Base-by-base conservation (phyloP, 2,888 invertebrate genomes). In the Polydrusus pterygomalis region DNA sequence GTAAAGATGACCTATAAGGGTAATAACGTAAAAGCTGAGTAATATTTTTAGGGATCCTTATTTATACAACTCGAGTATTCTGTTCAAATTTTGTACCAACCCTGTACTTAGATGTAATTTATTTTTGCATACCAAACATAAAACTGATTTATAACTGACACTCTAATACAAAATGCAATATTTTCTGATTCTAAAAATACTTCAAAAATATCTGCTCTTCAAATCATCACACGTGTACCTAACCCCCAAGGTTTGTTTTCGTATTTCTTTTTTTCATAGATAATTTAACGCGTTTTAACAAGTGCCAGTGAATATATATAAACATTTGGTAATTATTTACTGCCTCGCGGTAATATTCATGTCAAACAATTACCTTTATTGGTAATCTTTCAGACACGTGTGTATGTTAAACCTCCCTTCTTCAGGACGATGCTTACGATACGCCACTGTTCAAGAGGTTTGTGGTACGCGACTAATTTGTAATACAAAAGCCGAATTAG, bases 151-250 rank as follows among this genome's bases (percentile, higher is more conserved):
- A 25, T 25, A 25, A 25, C n/a, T n/a, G n/a, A n/a, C 7, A 30
- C 8, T 3, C 43, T 43, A 1, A 3, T 17, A 20, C 25, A 25
- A 25, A 51, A 54, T 13, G 13, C 30, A 54, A 25, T 18, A 34
- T n/a, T 34, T 58, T 34, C 56, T 34, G 30, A 34, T 15, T 58
- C 56, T 58, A 58, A 58, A 58, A 58, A 58, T 58, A 58, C 9
- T n/a, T 15, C n/a, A 58, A 15, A 34, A 34, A 56, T 56, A 8
- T 56, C 30, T 56, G 30, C 13, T 25, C 54, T 30, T 58, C 8
- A n/a, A n/a, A 2, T 8, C 10, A 20, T 34, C 56, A 58, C 56
- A 15, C 15, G 56, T 30, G 15, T 15, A 30, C 0, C 25, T 49
- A 34, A 10, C 34, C 8, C 30, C 17, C 56, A 58, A 58, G 56